A percentile compares a stretch with the other conserved stretches of the same genome.
Conservation (phyloP, 1,140 invertebrate species). For the Nixonia krombeini region DNA sequence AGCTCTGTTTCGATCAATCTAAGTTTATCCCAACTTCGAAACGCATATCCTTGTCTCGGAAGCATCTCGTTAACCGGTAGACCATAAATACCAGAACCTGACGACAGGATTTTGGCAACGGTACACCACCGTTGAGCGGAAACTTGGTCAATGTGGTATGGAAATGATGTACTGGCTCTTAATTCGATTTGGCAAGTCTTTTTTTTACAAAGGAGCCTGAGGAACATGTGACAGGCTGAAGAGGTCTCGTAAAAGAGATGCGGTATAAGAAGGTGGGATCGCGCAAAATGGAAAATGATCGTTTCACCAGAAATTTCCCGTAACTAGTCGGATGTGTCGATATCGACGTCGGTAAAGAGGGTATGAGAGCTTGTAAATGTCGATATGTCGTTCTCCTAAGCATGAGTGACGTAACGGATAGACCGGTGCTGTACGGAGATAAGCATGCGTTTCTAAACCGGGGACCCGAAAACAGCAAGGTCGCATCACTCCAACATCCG, state of each 20-base stretch:
- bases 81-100: conserved; percentile 7
- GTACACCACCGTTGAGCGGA: neutral
- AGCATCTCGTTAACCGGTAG: neutral
- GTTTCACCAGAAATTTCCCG: conserved; percentile 33
- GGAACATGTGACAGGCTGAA: too few species aligned
- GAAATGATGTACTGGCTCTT: too few species aligned
- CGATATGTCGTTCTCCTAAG: conserved; percentile 42
- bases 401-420: conserved; percentile 24
- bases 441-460: conserved; percentile 26
- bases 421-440: conserved; percentile 21
- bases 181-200: neutral
- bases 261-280: conserved; percentile 11
- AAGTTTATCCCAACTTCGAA: conserved; percentile 5
- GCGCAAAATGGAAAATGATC: conserved; percentile 39
- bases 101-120: neutral
- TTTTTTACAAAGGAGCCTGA: neutral
- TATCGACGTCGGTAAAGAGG: conserved; percentile 36
- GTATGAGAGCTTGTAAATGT: conserved; percentile 22
- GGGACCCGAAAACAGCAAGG: conserved; percentile 1
- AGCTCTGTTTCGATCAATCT: conserved; percentile 8
- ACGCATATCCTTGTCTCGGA: conserved; percentile 7
- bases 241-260: conserved; percentile 15
- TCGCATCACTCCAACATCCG: too few species aligned
- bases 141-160: neutral
- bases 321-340: conserved; percentile 32